These are phyloP conservation scores for Drosophila pallidifrons DNA, from an alignment of 1,140 invertebrate genomes.

Conservation along the genomic window DNA sequence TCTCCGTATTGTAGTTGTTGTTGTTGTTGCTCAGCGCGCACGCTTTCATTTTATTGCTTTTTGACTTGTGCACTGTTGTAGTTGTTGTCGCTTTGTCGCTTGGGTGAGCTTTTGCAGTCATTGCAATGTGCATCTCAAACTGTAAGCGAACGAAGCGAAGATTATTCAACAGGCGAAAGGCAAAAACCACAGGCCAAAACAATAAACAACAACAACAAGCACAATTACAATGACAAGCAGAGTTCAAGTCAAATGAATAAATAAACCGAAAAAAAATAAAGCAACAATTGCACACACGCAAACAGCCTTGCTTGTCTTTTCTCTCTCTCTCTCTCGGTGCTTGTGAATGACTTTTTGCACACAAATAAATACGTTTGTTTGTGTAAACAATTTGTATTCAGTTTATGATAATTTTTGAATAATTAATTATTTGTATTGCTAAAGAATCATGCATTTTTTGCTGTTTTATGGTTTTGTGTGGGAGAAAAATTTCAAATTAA, in stretches of 20 bases:
- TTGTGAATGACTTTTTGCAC: slow-evolving; percentile 4
- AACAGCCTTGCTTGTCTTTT: slow-evolving; percentile 13
- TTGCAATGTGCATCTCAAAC: slow-evolving; percentile 50
- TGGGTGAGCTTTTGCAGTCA: slow-evolving; percentile 46
- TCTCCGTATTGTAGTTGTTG: slow-evolving; percentile 5
- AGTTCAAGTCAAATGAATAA: slow-evolving; percentile 29
- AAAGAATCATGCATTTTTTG: neutral
- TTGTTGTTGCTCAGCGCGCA: slow-evolving; percentile 20
- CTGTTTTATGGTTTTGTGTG: too few species aligned
- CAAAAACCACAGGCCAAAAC: slow-evolving; percentile 6
- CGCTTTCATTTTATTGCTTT: slow-evolving; percentile 54
- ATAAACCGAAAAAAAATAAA: slow-evolving; percentile 22
- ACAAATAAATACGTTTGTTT: neutral
- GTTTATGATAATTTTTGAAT: slow-evolving; percentile 3
- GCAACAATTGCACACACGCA: slow-evolving; percentile 14
- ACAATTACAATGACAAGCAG: slow-evolving; percentile 18
- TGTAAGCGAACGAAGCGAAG: slow-evolving; percentile 34
- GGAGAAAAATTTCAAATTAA: too few species aligned
- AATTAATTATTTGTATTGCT: slow-evolving; percentile 7
- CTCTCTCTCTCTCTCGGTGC: neutral
- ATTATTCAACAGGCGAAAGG: slow-evolving; percentile 56
- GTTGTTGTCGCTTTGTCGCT: slow-evolving; percentile 31
- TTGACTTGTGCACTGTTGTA: slow-evolving; percentile 30
- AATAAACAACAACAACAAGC: slow-evolving; percentile 5
- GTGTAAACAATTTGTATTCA: slow-evolving; percentile 1